Evolutionary conservation across 2,113 vertebrate species (phyloP).

Genomic region (Reinhardtius hippoglossoides): DNA sequence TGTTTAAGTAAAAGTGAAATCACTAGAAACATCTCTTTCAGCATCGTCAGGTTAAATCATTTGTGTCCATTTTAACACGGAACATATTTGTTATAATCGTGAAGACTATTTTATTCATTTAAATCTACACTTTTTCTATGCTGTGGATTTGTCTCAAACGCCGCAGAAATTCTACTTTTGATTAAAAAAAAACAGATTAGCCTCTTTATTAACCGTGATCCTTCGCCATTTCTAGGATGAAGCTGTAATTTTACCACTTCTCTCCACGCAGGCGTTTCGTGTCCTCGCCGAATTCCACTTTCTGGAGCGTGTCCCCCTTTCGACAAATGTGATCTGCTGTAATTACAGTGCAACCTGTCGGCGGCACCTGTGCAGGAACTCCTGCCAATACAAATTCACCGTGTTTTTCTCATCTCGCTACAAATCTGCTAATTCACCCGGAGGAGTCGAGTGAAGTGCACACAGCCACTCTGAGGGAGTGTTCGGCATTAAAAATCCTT

Average conservation of each 20-base stretch:
- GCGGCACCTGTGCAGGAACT: constrained; percentile 61
- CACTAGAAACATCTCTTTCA: background rate
- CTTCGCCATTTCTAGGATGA: background rate
- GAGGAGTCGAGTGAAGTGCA: constrained; percentile 90
- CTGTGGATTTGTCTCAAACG: background rate
- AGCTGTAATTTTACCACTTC: background rate
- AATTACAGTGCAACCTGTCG: constrained; percentile 25
- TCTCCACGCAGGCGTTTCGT: background rate
- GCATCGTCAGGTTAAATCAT: background rate
- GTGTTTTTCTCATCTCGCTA: constrained; percentile 87
- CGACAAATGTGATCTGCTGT: constrained; percentile 15
- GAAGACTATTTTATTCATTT: background rate
- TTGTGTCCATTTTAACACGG: no score
- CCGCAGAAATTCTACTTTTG: background rate
- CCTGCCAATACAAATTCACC: constrained; percentile 62
- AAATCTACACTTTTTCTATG: background rate
- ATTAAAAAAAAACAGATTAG: background rate
- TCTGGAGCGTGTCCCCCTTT: background rate
- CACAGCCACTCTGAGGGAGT: constrained; percentile 87
- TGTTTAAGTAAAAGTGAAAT: no score
- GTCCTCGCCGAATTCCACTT: background rate
- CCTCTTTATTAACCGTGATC: background rate
- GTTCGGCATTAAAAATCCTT: constrained; percentile 99
- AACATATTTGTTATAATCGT: background rate
- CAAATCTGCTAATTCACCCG: constrained; percentile 93